phyloP scores from a whole-genome alignment of 2,113 vertebrate species.

The Tricholaema leucomelas region DNA sequence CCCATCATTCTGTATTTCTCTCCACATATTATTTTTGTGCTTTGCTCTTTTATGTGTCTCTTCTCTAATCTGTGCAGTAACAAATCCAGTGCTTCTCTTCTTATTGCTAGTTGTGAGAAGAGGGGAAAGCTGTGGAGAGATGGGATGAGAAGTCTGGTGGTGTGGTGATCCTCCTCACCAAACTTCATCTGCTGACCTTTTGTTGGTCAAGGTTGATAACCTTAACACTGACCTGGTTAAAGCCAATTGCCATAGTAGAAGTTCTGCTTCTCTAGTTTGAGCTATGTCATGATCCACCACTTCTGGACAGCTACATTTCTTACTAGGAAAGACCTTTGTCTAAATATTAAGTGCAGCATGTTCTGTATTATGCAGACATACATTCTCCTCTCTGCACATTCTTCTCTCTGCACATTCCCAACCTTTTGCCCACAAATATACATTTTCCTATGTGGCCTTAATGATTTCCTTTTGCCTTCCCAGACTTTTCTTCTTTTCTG shows the following conservation, averaged over 20 bases:
- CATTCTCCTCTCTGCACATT: neutral
- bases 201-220: neutral
- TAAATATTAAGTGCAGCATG: neutral
- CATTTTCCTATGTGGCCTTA: neutral
- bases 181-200: neutral
- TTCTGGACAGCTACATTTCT: neutral
- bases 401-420: neutral
- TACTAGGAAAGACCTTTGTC: neutral
- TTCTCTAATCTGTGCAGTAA: neutral
- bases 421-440: neutral
- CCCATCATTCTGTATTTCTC: neutral
- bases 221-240: neutral
- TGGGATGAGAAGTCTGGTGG: neutral
- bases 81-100: neutral
- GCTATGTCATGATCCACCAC: neutral
- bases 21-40: conserved; percentile 17
- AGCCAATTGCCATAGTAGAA: neutral
- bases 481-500: neutral
- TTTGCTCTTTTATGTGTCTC: neutral
- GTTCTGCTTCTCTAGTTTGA: neutral
- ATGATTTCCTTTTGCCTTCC: neutral
- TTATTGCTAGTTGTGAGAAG: neutral
- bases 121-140: neutral
- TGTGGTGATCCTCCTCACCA: neutral
- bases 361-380: neutral